Evolutionary conservation across 1,140 invertebrate species (phyloP), one percentile per base, ranked within the genome.

Genomic region (Camponotus pennsylvanicus): DNA sequence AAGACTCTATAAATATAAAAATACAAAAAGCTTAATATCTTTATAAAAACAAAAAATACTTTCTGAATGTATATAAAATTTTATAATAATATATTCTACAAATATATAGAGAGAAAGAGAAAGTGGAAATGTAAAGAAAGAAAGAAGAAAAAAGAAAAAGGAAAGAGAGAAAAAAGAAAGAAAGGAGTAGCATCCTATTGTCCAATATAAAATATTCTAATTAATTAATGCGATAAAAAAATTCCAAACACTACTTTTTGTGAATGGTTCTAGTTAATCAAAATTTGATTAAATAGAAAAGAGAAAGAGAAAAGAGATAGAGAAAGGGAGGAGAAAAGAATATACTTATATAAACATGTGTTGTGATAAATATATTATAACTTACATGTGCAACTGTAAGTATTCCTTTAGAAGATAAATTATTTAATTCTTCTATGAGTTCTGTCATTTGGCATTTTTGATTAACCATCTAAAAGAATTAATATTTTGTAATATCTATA

Each of bases 301-400:
- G 8, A 9, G 8, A 45, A 6, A 45, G 42, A 40, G 76, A 89
- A 83, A 87, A 66, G 80, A 83, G 37, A 6, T 27, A 27, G 6
- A 40, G 37, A 40, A 40, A 6, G 6, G 1, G 6, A 40, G 6
- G 3, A 40, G 37, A 40, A 40, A 40, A 40, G 3, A 40, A 5
- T 37, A 2, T 37, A 37, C 8, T 21, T 21, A 42, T 90, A 52
- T 15, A 34, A 34, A 76, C 7, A 13, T 34, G 32, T 64, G 4
- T 3, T 69, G 4, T 6, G 32, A 27, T 52, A 4, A 15, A 9
- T 69, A 45, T 2, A 40, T 6, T 61, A 34, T 11, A 66, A 89
- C 91, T 92, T 87, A 92, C 91, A 32, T 90, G 83, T 55, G 82
- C 45, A 49, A 86, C 18, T 13, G 85, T 87, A 34, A 92, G 86